Base-by-base conservation (phyloP, 2,888 invertebrate species). In the Nemapogon koenigi region DNA sequence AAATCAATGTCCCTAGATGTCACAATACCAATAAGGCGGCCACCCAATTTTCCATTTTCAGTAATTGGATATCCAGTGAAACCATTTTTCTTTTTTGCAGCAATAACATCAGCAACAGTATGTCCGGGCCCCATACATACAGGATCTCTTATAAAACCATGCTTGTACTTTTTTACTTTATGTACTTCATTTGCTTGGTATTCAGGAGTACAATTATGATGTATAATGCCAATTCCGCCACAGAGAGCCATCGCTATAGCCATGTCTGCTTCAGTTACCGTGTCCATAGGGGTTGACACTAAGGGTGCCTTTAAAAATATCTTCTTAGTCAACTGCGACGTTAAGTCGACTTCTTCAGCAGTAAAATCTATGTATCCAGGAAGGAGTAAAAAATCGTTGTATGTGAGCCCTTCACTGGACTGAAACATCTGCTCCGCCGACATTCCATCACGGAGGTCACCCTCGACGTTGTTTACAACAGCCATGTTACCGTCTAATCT, bases 221-320 rank as follows among this genome's bases (percentile, higher is more conserved):
- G 97, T 47, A 98, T 95, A 48, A 98, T 94, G 15, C 97, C 97
- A 53, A 97, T 96, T 27, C 97, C 97, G 25, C 97, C 97, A 67
- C 94, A 94, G 22, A 97, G 82, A 82, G 98, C 97, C 97, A 99
- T 98, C 2, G 97, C 92, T 53, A 98, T 95, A 13, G 99, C 99
- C 98, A 99, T 99, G 61, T 97, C 94, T 2, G 96, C 90, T 72
- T 99, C 99, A 7, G 99, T 98, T 10, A 99, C 98, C 0, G 99
- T 99, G 69, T 99, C 99, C 99, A 99, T 99, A 0, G 99, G 99
- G 1, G 98, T 97, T 0, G 97, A 97, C 1, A 98, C 94, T 8
- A 99, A 73, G 0, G 99, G 99, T 1, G 95, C 90, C 60, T 94
- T 93, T 38, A 99, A 75, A 38, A 83, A 82, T 46, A 99, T 91